Conservation (phyloP, 2,797 vertebrate genomes). For the Naso thynnoides region DNA sequence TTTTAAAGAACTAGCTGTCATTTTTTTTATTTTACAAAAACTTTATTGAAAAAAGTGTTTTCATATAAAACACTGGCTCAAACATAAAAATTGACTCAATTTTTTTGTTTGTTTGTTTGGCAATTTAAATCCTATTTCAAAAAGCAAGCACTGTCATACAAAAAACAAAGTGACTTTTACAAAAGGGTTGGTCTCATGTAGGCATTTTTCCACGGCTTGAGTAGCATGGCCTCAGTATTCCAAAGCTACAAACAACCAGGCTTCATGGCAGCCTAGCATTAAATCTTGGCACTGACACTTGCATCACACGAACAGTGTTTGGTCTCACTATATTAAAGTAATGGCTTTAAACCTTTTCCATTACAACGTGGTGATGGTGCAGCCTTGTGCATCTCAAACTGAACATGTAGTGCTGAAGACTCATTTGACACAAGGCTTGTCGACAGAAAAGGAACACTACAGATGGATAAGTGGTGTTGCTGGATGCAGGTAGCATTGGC, state of each 20-base stretch:
- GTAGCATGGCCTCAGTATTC: constrained; percentile 80
- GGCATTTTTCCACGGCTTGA: constrained; percentile 66
- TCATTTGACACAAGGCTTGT: constrained; percentile 54
- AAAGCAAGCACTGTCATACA: constrained; percentile 59
- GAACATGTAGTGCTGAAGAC: constrained; percentile 61
- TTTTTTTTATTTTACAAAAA: constrained; percentile 53
- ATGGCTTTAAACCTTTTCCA: constrained; percentile 74
- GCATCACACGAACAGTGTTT: constrained; percentile 83
- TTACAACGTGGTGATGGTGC: constrained; percentile 60
- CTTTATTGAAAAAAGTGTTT: constrained; percentile 60
- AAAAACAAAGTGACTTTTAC: constrained; percentile 60
- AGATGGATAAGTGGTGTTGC: constrained; percentile 63
- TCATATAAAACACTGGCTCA: constrained; percentile 67
- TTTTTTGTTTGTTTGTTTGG: constrained; percentile 22
- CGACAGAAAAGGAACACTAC: constrained; percentile 56
- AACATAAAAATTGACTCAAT: constrained; percentile 57
- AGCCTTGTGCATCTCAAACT: constrained; percentile 60
- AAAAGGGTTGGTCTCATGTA: constrained; percentile 77
- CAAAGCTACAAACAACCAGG: constrained; percentile 78
- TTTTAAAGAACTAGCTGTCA: no score
- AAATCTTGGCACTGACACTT: constrained; percentile 81
- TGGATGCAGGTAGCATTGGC: constrained; percentile 64
- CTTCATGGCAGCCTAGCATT: constrained; percentile 65
- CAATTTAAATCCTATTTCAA: constrained; percentile 60
- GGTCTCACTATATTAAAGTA: constrained; percentile 75